A percentile compares a stretch with the other conserved stretches of the same genome.
Evolutionary conservation across 2,888 invertebrate species (phyloP).

Genomic region (Teleogryllus oceanicus): DNA sequence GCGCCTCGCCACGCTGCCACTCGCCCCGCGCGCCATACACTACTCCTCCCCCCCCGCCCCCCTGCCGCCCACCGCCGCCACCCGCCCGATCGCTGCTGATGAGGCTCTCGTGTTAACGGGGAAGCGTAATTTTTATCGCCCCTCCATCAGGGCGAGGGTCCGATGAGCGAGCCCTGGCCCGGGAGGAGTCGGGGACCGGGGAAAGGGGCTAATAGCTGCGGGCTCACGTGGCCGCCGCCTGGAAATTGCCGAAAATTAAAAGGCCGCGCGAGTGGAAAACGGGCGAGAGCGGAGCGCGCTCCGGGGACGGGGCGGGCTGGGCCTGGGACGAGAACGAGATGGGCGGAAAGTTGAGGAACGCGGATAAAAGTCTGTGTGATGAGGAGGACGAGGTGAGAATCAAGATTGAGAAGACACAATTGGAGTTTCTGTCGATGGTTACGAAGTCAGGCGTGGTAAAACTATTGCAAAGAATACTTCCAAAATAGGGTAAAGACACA

Average conservation of each 20-base stretch:
- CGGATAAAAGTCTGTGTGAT: too few species aligned
- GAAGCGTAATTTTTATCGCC: slow-evolving; percentile 9
- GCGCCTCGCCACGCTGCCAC: not conserved
- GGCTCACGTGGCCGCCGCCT: slow-evolving; percentile 8
- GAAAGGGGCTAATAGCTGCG: not conserved
- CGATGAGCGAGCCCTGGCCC: too few species aligned
- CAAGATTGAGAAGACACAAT: too few species aligned
- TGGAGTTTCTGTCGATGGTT: too few species aligned
- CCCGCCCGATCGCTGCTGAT: not conserved
- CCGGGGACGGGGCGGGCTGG: too few species aligned
- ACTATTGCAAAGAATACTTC: too few species aligned
- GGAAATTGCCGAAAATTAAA: slow-evolving; percentile 18
- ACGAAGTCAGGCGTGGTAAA: too few species aligned
- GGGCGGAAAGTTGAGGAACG: too few species aligned
- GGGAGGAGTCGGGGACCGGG: not conserved
- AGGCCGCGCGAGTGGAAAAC: not conserved
- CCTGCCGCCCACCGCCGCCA: not conserved
- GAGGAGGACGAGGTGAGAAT: too few species aligned
- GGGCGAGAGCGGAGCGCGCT: not conserved
- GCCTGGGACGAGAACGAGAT: too few species aligned
- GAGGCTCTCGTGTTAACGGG: slow-evolving; percentile 18
- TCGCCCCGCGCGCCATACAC: not conserved
- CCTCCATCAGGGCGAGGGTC: not conserved
- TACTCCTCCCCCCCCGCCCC: not conserved
- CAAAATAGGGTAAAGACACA: too few species aligned